These are phyloP conservation scores for Rhopilema esculentum DNA, from an alignment of 30 jellyfish, hydroid and myxozoan genomes.

Conservation along the genomic window DNA sequence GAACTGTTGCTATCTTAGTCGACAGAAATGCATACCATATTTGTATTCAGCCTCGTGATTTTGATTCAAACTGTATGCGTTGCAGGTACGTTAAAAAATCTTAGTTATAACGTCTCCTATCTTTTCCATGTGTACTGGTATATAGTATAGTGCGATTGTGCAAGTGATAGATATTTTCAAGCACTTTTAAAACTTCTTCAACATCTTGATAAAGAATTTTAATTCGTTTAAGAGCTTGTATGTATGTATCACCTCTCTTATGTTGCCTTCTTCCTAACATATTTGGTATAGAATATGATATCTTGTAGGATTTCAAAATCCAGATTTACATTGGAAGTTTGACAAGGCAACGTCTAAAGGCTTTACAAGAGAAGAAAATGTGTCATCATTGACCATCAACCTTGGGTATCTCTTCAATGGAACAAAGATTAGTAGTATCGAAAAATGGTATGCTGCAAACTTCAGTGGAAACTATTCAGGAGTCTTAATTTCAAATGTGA, in stretches of 20 bases:
- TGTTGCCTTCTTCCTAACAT: not conserved
- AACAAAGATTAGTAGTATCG: not conserved
- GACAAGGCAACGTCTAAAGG: constrained; percentile 12
- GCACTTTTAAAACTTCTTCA: too few relatives aligned
- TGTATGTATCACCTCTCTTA: too few relatives aligned
- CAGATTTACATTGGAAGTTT: constrained; percentile 42
- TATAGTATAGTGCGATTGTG: too few relatives aligned
- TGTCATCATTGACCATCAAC: constrained; percentile 6
- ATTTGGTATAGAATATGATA: not conserved
- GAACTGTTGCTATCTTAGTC: not conserved
- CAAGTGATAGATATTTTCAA: too few relatives aligned
- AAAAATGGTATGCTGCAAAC: not conserved
- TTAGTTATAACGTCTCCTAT: too few relatives aligned
- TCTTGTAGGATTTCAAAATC: not conserved
- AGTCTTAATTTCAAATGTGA: constrained; percentile 19
- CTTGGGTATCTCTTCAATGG: constrained; percentile 25
- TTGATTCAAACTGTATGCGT: too few relatives aligned
- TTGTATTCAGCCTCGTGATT: too few relatives aligned
- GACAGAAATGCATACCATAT: not conserved
- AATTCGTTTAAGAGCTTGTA: too few relatives aligned
- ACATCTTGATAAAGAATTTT: too few relatives aligned
- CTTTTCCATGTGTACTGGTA: too few relatives aligned
- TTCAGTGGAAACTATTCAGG: constrained; percentile 58
- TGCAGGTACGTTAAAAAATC: too few relatives aligned
- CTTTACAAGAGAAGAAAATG: constrained; percentile 17